Conservation (phyloP, 2,797 vertebrate genomes). For the Kryptopterus vitreolus region DNA sequence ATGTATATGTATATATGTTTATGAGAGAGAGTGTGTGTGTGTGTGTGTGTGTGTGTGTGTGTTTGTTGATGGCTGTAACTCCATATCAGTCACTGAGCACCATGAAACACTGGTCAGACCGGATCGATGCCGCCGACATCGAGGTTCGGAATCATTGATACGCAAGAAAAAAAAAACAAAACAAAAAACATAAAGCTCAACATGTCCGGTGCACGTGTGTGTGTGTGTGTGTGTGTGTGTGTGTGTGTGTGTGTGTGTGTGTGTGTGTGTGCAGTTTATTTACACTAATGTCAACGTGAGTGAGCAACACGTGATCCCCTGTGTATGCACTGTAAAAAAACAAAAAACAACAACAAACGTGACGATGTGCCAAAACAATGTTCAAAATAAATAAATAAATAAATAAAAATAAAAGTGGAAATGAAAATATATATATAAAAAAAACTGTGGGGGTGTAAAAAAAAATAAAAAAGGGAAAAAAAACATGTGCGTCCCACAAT, state of each 20-base stretch:
- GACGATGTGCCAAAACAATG: neutral
- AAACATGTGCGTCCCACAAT: constrained; percentile 4
- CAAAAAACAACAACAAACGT: no score
- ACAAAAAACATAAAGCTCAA: no score
- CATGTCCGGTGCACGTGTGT: no score
- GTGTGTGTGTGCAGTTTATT: no score
- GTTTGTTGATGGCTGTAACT: neutral
- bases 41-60: neutral
- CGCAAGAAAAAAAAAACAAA: no score
- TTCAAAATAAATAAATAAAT: neutral
- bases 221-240: no score
- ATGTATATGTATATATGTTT: neutral
- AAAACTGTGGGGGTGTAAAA: neutral
- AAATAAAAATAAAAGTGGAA: neutral
- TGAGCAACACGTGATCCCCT: neutral
- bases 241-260: no score
- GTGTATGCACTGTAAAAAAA: neutral
- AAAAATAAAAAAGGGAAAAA: neutral
- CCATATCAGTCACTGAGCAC: neutral
- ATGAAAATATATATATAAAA: neutral
- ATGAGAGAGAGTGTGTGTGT: neutral
- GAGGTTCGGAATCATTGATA: neutral
- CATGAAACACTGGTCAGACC: neutral
- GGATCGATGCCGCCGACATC: neutral
- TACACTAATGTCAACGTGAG: no score